Conservation (phyloP, 2,888 invertebrate species). For the Gryllus longicercus region DNA sequence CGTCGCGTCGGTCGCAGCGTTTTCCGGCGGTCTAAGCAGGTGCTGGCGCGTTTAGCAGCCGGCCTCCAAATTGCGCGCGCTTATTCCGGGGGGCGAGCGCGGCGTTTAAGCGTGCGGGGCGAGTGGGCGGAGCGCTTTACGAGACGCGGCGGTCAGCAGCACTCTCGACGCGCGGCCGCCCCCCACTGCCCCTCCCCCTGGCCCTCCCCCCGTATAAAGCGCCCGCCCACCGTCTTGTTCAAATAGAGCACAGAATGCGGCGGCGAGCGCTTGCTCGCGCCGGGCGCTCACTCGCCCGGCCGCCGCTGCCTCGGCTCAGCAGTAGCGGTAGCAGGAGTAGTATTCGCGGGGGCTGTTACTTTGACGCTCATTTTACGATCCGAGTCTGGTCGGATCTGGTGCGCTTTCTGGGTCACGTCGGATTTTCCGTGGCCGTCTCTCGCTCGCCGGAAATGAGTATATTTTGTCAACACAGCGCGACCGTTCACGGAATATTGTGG, state of each 20-base stretch:
- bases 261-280: neutral
- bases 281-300: neutral
- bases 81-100: neutral
- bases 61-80: conserved; percentile 5
- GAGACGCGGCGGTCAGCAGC: neutral
- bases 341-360: neutral
- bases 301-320: neutral
- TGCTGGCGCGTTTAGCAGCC: neutral
- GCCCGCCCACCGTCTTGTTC: neutral
- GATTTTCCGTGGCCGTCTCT: neutral
- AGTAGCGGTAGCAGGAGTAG: neutral
- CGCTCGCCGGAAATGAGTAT: conserved; percentile 6
- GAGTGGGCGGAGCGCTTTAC: neutral
- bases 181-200: no score
- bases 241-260: conserved; percentile 17
- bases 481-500: conserved; percentile 17
- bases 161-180: neutral
- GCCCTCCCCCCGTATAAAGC: neutral
- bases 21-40: neutral
- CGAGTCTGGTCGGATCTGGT: neutral
- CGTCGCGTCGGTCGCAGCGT: neutral
- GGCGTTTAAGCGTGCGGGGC: neutral
- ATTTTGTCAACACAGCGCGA: neutral
- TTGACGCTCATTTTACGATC: conserved; percentile 17
- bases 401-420: conserved; percentile 11